Conservation (phyloP, 2,888 invertebrate genomes). For the Platycheirus albimanus region DNA sequence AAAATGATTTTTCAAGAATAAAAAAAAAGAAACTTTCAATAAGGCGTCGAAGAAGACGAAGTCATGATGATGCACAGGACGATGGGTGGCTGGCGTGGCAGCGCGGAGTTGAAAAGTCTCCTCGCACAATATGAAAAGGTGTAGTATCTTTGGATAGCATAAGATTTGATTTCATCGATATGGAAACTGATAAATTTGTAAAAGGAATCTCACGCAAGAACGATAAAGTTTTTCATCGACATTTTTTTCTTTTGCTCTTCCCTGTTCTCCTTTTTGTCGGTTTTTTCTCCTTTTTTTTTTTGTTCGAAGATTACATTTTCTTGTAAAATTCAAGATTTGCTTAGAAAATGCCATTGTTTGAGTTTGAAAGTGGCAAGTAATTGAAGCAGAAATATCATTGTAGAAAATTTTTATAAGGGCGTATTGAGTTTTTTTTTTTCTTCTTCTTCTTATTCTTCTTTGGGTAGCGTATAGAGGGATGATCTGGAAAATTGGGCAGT, state of each 20-base stretch:
- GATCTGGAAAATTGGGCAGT: slow-evolving; percentile 39
- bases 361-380: slow-evolving; percentile 68
- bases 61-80: slow-evolving; percentile 48
- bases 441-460: background rate
- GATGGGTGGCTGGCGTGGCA: slow-evolving; percentile 45
- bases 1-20: slow-evolving; percentile 41
- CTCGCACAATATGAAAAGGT: slow-evolving; percentile 55
- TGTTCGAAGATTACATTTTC: slow-evolving; percentile 21
- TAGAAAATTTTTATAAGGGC: background rate
- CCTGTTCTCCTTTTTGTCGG: slow-evolving; percentile 1
- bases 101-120: slow-evolving; percentile 46
- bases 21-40: slow-evolving; percentile 51
- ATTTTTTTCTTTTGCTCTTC: slow-evolving; percentile 26
- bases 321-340: slow-evolving; percentile 35
- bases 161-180: slow-evolving; percentile 65
- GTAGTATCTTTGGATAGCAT: slow-evolving; percentile 29
- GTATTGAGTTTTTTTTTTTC: slow-evolving; percentile 18
- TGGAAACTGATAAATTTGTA: slow-evolving; percentile 63
- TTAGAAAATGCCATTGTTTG: slow-evolving; percentile 57
- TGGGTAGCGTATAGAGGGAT: background rate
- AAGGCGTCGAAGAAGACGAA: slow-evolving; percentile 1
- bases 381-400: slow-evolving; percentile 65
- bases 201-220: slow-evolving; percentile 11
- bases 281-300: slow-evolving; percentile 14
- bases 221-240: slow-evolving; percentile 56